Base-by-base conservation (phyloP, 2,888 invertebrate genomes). In the Osmoderma eremita region DNA sequence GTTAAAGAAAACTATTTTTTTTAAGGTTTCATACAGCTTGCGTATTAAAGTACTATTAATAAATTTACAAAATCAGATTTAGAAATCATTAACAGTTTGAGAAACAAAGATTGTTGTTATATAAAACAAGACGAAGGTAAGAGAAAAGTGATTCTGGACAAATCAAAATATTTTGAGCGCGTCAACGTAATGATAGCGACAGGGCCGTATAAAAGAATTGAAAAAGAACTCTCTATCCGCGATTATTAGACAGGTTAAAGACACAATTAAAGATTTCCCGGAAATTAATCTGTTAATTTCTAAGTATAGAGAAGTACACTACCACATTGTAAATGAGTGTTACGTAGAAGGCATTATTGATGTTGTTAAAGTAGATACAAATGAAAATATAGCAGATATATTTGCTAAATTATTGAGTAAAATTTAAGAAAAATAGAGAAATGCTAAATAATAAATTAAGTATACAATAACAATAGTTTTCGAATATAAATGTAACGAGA, bases 111-210 rank as follows among this genome's bases (percentile, higher is more conserved):
- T n/a, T n/a, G n/a, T n/a, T n/a, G n/a, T n/a, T n/a, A n/a, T n/a
- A n/a, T n/a, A n/a, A n/a, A n/a, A n/a, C n/a, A n/a, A n/a, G n/a
- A n/a, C n/a, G n/a, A n/a, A n/a, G n/a, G n/a, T n/a, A n/a, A n/a
- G n/a, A n/a, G n/a, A n/a, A n/a, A 74, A 73, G 20, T 72, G 73
- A 5, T 10, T 36, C 36, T 5, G 36, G 10, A 10, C 5, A 10
- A 36, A 36, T 36, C 36, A 10, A 6, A 10, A 5, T 36, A 6
- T 36, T 36, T 36, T 36, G 6, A 36, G 36, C 10, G 36, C 36
- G 10, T 36, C 10, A 36, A 36, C 36, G 10, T 6, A 36, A 36
- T 10, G 36, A 36, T n/a, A n/a, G n/a, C n/a, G n/a, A n/a, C n/a
- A n/a, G n/a, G n/a, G n/a, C n/a, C n/a, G n/a, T n/a, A n/a, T n/a